These are phyloP conservation scores for Drepanosiphum platanoidis DNA, from an alignment of 2,888 invertebrate species.

Conservation along the genomic window DNA sequence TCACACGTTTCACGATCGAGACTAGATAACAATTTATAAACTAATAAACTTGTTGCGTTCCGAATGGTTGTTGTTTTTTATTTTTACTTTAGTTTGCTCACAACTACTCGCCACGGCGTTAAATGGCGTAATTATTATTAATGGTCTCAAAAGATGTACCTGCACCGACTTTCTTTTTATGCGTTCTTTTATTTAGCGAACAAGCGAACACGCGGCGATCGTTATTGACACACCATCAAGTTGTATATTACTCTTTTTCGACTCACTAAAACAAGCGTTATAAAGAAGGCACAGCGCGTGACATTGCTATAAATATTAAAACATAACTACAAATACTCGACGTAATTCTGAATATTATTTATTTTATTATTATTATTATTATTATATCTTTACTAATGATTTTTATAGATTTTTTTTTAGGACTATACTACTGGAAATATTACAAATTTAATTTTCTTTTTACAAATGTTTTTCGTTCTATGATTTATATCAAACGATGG, in stretches of 20 bases:
- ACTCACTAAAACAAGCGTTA: not conserved
- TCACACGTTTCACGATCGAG: not conserved
- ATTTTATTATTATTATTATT: slow-evolving; percentile 1
- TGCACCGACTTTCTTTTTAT: not conserved
- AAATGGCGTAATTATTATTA: slow-evolving; percentile 1
- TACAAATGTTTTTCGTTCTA: no score
- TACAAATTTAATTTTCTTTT: not conserved
- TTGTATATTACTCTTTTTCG: not conserved
- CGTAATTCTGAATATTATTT: not conserved
- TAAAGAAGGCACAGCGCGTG: not conserved
- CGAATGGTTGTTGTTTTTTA: not conserved
- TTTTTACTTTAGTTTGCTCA: not conserved
- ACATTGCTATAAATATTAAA: no score
- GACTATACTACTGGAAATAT: not conserved
- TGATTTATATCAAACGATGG: not conserved
- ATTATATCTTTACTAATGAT: not conserved
- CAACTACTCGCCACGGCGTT: not conserved
- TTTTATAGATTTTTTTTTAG: not conserved
- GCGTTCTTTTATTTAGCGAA: not conserved
- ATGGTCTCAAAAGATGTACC: not conserved
- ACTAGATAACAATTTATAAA: not conserved
- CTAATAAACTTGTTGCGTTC: not conserved
- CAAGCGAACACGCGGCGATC: not conserved
- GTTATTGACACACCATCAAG: not conserved
- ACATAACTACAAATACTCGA: not conserved